phyloP scores from a whole-genome alignment of 2,797 vertebrate species.

The Pempheris klunzingeri region DNA sequence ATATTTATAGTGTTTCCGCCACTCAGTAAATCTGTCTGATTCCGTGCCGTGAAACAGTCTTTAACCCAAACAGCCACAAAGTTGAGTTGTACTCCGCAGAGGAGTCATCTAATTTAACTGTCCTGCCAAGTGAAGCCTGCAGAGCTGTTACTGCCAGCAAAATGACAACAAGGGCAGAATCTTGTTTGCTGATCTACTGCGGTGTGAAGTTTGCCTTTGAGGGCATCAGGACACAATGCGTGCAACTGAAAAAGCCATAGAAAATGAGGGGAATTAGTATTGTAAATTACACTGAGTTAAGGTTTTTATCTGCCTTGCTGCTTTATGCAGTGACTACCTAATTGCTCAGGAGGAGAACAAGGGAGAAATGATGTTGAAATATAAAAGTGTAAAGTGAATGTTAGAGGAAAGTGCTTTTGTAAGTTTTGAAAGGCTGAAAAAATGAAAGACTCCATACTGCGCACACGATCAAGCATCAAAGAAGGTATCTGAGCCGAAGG shows the following conservation, averaged over 20 bases:
- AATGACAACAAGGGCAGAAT: conserved; percentile 22
- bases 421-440: neutral
- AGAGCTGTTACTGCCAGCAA: neutral
- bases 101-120: conserved; percentile 46
- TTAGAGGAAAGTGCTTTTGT: neutral
- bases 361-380: neutral
- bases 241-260: neutral
- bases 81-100: neutral
- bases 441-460: neutral
- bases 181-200: conserved; percentile 27
- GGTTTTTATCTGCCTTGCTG: neutral
- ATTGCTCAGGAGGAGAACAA: conserved; percentile 8
- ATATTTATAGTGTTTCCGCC: conserved; percentile 74
- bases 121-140: conserved; percentile 29
- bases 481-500: neutral
- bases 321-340: neutral
- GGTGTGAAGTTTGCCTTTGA: conserved; percentile 30
- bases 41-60: conserved; percentile 52
- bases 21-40: conserved; percentile 66
- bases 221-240: neutral
- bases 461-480: neutral
- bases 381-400: conserved; percentile 9
- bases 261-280: neutral
- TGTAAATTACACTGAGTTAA: neutral
- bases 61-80: conserved; percentile 53